Evolutionary conservation across 2,888 invertebrate species (phyloP).

Genomic region (Dynastes tityus): DNA sequence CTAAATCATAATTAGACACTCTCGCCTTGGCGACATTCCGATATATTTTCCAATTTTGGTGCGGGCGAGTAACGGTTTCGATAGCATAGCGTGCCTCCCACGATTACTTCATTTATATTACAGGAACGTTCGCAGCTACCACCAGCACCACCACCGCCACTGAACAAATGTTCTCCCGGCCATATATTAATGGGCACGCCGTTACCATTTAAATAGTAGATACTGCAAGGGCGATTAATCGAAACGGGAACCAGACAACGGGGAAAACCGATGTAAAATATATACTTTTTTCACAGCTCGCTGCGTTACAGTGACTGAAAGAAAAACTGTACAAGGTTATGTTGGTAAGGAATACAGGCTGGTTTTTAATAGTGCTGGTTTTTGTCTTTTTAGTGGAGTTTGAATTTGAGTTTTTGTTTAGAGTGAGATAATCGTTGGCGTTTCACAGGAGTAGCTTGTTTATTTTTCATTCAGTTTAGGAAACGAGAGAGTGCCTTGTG

Average conservation of each 20-base stretch:
- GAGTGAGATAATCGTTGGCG: too few relatives aligned
- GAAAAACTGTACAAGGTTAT: too few relatives aligned
- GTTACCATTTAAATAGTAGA: slow-evolving; percentile 6
- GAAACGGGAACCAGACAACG: not conserved
- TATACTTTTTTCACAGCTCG: not conserved
- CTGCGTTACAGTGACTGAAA: too few relatives aligned
- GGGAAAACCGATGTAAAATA: slow-evolving; percentile 5
- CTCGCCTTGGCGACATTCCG: slow-evolving; percentile 24
- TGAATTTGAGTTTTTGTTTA: too few relatives aligned
- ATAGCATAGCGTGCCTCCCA: too few relatives aligned
- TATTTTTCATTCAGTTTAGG: too few relatives aligned
- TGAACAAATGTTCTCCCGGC: slow-evolving; percentile 11
- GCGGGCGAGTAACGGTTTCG: too few relatives aligned
- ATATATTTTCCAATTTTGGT: slow-evolving; percentile 38
- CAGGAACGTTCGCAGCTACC: not conserved
- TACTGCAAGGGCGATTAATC: not conserved
- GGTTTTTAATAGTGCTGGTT: too few relatives aligned
- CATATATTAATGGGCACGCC: slow-evolving; percentile 5
- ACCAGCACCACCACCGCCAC: not conserved
- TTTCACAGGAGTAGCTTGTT: too few relatives aligned
- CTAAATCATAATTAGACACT: slow-evolving; percentile 37
- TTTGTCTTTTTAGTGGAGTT: too few relatives aligned
- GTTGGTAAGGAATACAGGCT: too few relatives aligned
- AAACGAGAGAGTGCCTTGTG: too few relatives aligned
- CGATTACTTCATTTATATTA: slow-evolving; percentile 17